Percentiles rank a stretch among this genome's conserved stretches.
Evolutionary conservation across 2,113 vertebrate species (phyloP).

Genomic region (Thymallus thymallus): DNA sequence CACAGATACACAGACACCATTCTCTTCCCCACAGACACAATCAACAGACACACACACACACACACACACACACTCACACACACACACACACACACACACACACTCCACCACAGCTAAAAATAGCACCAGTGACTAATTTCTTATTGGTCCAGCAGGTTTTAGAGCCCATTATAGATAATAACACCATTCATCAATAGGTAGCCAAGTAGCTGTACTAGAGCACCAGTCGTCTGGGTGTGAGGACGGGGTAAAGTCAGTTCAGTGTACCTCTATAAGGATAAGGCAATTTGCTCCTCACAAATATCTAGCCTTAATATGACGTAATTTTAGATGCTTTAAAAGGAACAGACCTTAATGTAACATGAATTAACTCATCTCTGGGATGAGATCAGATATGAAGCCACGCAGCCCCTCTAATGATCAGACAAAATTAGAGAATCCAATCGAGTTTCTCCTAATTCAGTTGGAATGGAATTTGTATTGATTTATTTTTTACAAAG

Average conservation of each 20-base stretch:
- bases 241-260: not conserved
- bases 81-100: not conserved
- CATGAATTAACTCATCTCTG: constrained; percentile 21
- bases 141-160: constrained; percentile 27
- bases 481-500: too few relatives aligned
- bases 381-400: constrained; percentile 18
- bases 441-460: constrained; percentile 23
- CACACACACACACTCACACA: constrained; percentile 18
- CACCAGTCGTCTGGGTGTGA: constrained; percentile 4
- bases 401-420: constrained; percentile 10
- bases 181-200: constrained; percentile 30
- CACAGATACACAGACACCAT: constrained; percentile 14
- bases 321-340: constrained; percentile 17
- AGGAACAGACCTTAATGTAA: constrained; percentile 11
- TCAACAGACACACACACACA: constrained; percentile 17
- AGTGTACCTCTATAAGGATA: not conserved
- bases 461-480: not conserved
- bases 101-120: constrained; percentile 15
- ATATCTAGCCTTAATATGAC: constrained; percentile 9
- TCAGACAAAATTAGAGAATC: constrained; percentile 24
- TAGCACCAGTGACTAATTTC: constrained; percentile 29
- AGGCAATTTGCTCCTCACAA: constrained; percentile 1
- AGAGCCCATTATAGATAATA: constrained; percentile 21
- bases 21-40: constrained; percentile 2
- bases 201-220: too few relatives aligned